Conservation (phyloP, 2,888 invertebrate genomes). For the Synanthedon vespiformis region DNA sequence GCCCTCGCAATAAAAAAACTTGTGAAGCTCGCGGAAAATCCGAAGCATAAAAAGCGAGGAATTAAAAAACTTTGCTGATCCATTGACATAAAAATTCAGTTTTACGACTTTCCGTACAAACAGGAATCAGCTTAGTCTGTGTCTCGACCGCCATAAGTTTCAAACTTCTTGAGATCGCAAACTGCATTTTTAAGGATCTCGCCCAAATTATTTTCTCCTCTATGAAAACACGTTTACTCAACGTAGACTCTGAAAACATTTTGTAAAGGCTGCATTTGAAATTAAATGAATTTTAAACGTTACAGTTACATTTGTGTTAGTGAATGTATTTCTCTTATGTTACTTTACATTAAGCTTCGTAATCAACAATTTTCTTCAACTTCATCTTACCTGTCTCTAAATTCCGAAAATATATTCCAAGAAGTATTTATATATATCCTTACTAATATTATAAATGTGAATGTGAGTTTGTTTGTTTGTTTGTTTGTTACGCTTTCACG, state of each 20-base stretch:
- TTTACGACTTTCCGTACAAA: constrained; percentile 33
- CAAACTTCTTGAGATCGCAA: constrained; percentile 12
- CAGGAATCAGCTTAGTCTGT: constrained; percentile 16
- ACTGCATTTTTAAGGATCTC: constrained; percentile 26
- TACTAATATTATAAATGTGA: no score
- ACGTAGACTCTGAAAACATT: neutral
- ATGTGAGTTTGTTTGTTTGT: no score
- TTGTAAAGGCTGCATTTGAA: neutral
- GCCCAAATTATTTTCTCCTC: constrained; percentile 24
- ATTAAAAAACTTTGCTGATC: constrained; percentile 47
- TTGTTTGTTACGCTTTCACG: no score
- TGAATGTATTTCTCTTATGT: no score
- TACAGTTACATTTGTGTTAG: no score
- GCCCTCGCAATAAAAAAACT: constrained; percentile 1
- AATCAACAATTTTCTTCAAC: no score
- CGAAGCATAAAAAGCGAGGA: constrained; percentile 29
- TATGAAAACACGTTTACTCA: constrained; percentile 3
- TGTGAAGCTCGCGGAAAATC: constrained; percentile 10
- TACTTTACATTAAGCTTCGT: no score
- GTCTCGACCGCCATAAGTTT: constrained; percentile 11
- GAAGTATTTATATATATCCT: no score
- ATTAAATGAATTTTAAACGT: neutral
- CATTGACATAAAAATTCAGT: constrained; percentile 42
- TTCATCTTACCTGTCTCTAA: no score
- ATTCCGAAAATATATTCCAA: no score